Evolutionary conservation across 2,888 invertebrate species (phyloP), one percentile per base, ranked within the genome.

Genomic region (Hypolimnas misippus): DNA sequence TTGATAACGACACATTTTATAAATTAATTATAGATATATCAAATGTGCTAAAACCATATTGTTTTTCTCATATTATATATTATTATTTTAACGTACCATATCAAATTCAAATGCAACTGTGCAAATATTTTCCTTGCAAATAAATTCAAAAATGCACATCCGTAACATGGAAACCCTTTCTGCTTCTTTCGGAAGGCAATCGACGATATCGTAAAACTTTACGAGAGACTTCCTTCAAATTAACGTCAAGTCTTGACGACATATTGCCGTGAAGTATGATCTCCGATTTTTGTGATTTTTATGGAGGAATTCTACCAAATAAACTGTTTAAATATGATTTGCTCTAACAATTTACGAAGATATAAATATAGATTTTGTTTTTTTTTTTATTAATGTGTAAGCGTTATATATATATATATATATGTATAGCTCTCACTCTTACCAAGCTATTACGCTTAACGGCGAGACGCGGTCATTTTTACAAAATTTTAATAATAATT

Each of bases 121-220:
- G 52, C 38, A 57, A 59, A 35, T 58, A 60, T 51, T 54, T 44
- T 38, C 55, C 35, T 52, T 40, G 46, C 35, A 46, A 60, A 52
- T 50, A 49, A 56, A 57, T 51, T 46, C 44, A 64, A 65, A 59
- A 59, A 65, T 59, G 42, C 54, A 62, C 53, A 57, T 61, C 69
- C 55, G 57, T 42, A 62, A 68, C 64, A 62, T 25, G 58, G 68
- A 76, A 84, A 89, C 86, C 91, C 88, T 85, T 89, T 82, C 73
- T 70, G 44, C 69, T 65, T 69, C 67, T 69, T 78, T 79, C 87
- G 88, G 89, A 89, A 87, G 83, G 85, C 82, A 76, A 80, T 84
- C 75, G 83, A 70, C 74, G 72, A 78, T 87, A 83, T 87, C 91
- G 84, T 92, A 91, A 92, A 92, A 86, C 68, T 90, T 92, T 87